phyloP scores from a whole-genome alignment of 1,140 invertebrate genomes.

The Agrypnia vestita region DNA sequence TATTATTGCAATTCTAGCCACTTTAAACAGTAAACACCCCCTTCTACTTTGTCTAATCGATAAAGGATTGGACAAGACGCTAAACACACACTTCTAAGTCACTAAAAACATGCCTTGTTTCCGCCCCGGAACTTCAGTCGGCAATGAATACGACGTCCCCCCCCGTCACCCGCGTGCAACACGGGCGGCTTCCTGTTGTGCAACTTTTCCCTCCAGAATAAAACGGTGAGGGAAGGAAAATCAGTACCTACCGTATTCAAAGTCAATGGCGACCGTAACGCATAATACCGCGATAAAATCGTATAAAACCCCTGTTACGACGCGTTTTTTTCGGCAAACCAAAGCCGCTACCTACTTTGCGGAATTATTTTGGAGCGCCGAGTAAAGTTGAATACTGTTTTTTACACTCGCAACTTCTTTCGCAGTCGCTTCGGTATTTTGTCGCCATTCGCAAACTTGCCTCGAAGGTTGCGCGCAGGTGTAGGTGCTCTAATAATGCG shows the following conservation, averaged over 20 bases:
- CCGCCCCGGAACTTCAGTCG: no score
- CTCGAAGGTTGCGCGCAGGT: conserved; percentile 34
- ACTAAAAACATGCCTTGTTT: no score
- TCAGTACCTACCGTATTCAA: conserved; percentile 22
- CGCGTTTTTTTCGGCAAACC: conserved; percentile 30
- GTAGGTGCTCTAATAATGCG: conserved; percentile 16
- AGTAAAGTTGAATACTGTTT: not conserved
- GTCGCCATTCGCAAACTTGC: conserved; percentile 1
- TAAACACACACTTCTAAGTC: no score
- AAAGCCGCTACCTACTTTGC: not conserved
- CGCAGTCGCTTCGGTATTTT: not conserved
- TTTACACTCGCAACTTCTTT: not conserved
- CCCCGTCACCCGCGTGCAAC: not conserved
- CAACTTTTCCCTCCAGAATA: not conserved
- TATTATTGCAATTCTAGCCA: no score
- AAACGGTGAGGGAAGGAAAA: conserved; percentile 12
- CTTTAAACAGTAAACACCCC: no score
- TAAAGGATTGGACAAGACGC: no score
- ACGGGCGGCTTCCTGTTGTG: conserved; percentile 5
- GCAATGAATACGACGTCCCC: not conserved
- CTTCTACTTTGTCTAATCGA: no score
- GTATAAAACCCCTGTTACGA: conserved; percentile 57
- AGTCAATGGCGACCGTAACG: conserved; percentile 43
- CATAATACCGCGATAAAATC: conserved; percentile 58
- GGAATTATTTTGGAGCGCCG: conserved; percentile 7